phyloP scores from a whole-genome alignment of 1,140 invertebrate genomes.

The Scaptomyza montana region DNA sequence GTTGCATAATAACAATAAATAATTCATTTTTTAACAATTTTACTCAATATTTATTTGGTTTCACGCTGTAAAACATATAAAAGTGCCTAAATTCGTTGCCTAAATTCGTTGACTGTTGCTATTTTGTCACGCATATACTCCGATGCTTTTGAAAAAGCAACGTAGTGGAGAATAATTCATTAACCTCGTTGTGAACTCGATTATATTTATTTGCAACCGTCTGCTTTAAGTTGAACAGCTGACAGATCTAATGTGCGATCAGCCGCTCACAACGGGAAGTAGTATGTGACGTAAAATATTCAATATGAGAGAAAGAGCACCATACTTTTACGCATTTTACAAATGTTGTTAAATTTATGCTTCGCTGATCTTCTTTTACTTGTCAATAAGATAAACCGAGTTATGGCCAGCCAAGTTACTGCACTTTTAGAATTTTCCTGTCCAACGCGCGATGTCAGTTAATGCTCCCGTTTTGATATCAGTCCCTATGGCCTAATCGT shows the following conservation, averaged over 20 bases:
- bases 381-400: constrained; percentile 26
- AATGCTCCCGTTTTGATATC: constrained; percentile 63
- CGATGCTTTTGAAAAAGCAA: background rate
- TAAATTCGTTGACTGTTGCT: too few relatives aligned
- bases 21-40: too few relatives aligned
- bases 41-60: too few relatives aligned
- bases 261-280: constrained; percentile 36
- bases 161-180: too few relatives aligned
- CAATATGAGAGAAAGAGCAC: background rate
- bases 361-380: constrained; percentile 36
- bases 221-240: constrained; percentile 1
- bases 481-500: constrained; percentile 59
- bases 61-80: too few relatives aligned
- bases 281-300: constrained; percentile 56
- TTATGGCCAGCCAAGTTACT: constrained; percentile 6
- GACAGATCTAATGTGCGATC: constrained; percentile 53
- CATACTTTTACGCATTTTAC: constrained; percentile 57
- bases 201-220: background rate
- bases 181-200: background rate
- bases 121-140: too few relatives aligned
- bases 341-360: constrained; percentile 54
- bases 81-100: too few relatives aligned
- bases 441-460: background rate
- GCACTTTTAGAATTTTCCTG: constrained; percentile 35
- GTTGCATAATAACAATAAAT: too few relatives aligned